A percentile compares a stretch with the other conserved stretches of the same genome.
These are phyloP conservation scores for Anarsia innoxiella DNA, from an alignment of 2,888 invertebrate genomes.

Conservation along the genomic window DNA sequence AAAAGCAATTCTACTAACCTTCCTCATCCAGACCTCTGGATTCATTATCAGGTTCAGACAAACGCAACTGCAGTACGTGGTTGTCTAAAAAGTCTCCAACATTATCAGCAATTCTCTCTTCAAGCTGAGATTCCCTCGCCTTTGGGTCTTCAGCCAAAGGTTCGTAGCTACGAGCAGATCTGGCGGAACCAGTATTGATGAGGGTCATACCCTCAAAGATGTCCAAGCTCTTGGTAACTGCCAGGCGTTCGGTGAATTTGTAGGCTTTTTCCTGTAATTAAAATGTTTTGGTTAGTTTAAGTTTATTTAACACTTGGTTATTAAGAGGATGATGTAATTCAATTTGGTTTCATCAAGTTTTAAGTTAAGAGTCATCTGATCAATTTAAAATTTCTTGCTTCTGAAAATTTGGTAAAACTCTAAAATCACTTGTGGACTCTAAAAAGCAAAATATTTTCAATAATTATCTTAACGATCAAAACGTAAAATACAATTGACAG, in stretches of 20 bases:
- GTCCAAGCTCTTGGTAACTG: conserved; percentile 69
- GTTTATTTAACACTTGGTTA: too few relatives aligned
- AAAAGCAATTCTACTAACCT: conserved; percentile 47
- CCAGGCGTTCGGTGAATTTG: conserved; percentile 74
- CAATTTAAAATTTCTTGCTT: too few relatives aligned
- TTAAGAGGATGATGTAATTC: too few relatives aligned
- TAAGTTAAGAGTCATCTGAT: too few relatives aligned
- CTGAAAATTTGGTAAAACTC: too few relatives aligned
- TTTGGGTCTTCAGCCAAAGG: conserved; percentile 59
- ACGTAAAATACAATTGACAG: too few relatives aligned
- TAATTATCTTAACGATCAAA: too few relatives aligned
- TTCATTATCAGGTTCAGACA: conserved; percentile 49
- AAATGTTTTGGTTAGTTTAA: too few relatives aligned
- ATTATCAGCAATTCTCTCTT: conserved; percentile 61
- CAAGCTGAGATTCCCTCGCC: conserved; percentile 55
- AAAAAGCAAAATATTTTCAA: too few relatives aligned
- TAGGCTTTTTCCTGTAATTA: conserved; percentile 74
- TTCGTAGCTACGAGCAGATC: conserved; percentile 64
- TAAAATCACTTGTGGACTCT: too few relatives aligned
- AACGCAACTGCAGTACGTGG: conserved; percentile 62
- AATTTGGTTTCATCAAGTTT: too few relatives aligned
- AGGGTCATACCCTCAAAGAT: conserved; percentile 68
- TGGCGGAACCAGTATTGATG: conserved; percentile 66
- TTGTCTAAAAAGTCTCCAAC: conserved; percentile 62
- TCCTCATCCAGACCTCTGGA: conserved; percentile 62